These are phyloP conservation scores for Rostratula benghalensis DNA, from an alignment of 2,113 vertebrate genomes.

Conservation along the genomic window DNA sequence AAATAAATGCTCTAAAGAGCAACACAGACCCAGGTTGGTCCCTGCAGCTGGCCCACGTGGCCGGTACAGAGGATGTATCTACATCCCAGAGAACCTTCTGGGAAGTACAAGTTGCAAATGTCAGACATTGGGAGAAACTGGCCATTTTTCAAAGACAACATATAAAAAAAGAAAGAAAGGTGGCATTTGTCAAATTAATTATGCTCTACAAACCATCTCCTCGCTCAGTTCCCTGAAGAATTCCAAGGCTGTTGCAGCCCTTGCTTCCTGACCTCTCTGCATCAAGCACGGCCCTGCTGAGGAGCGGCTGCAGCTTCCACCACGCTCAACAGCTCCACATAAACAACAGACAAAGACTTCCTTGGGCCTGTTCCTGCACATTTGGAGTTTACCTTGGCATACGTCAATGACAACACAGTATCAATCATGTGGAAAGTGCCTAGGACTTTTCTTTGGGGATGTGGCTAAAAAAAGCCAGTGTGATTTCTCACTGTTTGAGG, in stretches of 20 bases:
- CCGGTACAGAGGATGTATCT: rapidly evolving
- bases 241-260: neutral
- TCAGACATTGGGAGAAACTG: neutral
- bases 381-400: neutral
- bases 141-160: neutral
- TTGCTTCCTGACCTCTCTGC: neutral
- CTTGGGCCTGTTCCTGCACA: neutral
- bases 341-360: neutral
- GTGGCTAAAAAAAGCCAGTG: neutral
- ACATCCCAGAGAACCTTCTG: neutral
- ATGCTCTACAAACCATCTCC: neutral
- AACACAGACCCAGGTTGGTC: no score
- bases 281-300: neutral
- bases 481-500: neutral
- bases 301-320: neutral
- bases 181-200: neutral
- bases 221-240: neutral
- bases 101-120: neutral
- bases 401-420: neutral
- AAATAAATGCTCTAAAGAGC: neutral
- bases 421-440: neutral
- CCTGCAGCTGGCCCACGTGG: rapidly evolving
- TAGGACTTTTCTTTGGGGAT: neutral
- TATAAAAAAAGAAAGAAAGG: neutral
- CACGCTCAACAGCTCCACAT: rapidly evolving